Conservation (phyloP, 2,888 invertebrate genomes). For the Acleris holmiana region DNA sequence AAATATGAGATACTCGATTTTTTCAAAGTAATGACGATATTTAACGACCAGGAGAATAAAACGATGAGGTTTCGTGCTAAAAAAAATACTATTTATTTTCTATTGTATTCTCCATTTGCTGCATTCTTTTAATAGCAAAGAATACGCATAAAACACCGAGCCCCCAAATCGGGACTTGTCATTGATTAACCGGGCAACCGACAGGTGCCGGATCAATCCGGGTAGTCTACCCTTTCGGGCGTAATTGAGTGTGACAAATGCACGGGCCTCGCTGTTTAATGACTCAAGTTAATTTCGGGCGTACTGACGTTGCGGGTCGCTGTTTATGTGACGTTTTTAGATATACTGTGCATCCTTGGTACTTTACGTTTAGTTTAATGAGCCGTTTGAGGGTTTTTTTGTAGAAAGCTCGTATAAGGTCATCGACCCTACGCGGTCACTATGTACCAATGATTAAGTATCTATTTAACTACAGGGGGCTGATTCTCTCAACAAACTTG, state of each 20-base stretch:
- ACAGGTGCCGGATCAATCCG: slow-evolving; percentile 53
- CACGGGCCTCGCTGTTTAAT: slow-evolving; percentile 53
- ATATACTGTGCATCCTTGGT: slow-evolving; percentile 1
- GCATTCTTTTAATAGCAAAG: too few species aligned
- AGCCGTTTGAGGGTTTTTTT: not conserved
- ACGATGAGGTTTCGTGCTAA: too few species aligned
- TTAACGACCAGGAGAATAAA: too few species aligned
- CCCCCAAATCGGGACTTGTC: slow-evolving; percentile 23
- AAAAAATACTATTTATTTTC: too few species aligned
- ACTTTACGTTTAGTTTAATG: too few species aligned
- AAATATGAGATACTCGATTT: too few species aligned
- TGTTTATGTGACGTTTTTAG: slow-evolving; percentile 18
- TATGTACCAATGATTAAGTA: too few species aligned
- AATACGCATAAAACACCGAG: slow-evolving; percentile 14
- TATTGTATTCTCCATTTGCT: too few species aligned
- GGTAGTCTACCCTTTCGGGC: slow-evolving; percentile 52
- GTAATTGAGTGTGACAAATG: slow-evolving; percentile 65
- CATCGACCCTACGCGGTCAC: too few species aligned
- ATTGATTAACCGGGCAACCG: slow-evolving; percentile 45
- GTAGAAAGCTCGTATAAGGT: not conserved
- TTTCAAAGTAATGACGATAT: too few species aligned
- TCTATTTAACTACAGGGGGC: too few species aligned
- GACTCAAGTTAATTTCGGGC: slow-evolving; percentile 55
- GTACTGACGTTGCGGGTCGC: slow-evolving; percentile 23
- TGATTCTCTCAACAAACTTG: too few species aligned